Evolutionary conservation across 2,888 invertebrate genomes (phyloP), one percentile per base, ranked within the genome.

Genomic region (Sceliomorpha sp.): DNA sequence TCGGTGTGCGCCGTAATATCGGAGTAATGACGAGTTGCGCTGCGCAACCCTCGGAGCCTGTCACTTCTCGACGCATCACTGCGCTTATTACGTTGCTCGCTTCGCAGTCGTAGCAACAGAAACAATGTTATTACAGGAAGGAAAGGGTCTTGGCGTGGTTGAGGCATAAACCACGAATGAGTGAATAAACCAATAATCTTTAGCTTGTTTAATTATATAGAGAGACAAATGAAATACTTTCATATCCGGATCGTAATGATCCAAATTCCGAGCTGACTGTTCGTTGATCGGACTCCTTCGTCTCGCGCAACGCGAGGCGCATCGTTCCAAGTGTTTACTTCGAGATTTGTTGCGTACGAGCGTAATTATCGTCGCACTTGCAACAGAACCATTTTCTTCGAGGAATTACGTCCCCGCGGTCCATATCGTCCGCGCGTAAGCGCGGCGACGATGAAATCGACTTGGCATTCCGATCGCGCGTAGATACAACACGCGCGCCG

Each of bases 381-480:
- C n/a, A n/a, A n/a, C n/a, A n/a, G n/a, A n/a, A n/a, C n/a, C 20
- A 20, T 20, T 20, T 20, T 20, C 3, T 20, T 5, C 3, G 5
- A 20, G 20, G 20, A 2, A 20, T 20, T 5, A 5, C 20, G 2
- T 20, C 5, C 31, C 45, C 32, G 26, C 37, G 55, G 42, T 24
- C 29, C 34, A 37, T 39, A 36, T 44, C 45, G 45, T 31, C 39
- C 34, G 40, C 9, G 39, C 12, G 12, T 32, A 12, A 51, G 31
- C 37, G 42, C 42, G n/a, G 31, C 12, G 29, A 37, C 40, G 47
- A 51, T 48, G 31, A 56, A 51, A 50, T 50, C 56, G 48, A 64
- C 48, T 36, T 24, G 20, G 44, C 55, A 64, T 64, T 64, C 55
- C 55, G 55, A 55, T 63, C 55, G 47, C 63, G 47, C 42, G 55